These are phyloP conservation scores for Anarsia innoxiella DNA, from an alignment of 2,888 invertebrate genomes.

Conservation along the genomic window DNA sequence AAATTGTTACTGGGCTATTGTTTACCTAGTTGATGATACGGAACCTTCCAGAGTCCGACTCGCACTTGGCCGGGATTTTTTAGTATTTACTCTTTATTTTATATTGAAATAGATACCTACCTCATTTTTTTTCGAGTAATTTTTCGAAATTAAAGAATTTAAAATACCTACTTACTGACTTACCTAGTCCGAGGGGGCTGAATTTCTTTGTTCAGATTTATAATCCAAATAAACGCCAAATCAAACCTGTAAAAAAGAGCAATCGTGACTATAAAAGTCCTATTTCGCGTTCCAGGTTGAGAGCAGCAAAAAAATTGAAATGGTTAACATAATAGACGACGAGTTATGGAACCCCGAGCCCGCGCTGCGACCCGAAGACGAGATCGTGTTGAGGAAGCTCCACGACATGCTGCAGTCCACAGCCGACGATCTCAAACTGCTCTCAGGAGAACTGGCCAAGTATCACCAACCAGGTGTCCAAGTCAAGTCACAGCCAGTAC, in stretches of 20 bases:
- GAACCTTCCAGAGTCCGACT: too few species aligned
- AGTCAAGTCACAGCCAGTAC: constrained; percentile 46
- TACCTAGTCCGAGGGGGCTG: too few species aligned
- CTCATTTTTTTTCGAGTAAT: too few species aligned
- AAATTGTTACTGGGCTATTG: too few species aligned
- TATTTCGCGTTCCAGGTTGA: constrained; percentile 47
- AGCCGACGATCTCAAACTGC: constrained; percentile 61
- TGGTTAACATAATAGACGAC: constrained; percentile 62
- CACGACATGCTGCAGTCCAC: constrained; percentile 68
- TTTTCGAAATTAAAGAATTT: too few species aligned
- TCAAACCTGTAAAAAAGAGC: not conserved
- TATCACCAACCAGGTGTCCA: constrained; percentile 49
- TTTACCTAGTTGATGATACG: too few species aligned
- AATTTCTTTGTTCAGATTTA: too few species aligned
- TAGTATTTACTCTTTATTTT: too few species aligned
- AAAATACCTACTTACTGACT: too few species aligned
- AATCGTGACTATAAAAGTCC: not conserved
- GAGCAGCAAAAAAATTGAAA: constrained; percentile 61
- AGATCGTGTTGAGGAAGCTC: constrained; percentile 56
- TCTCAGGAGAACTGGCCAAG: constrained; percentile 56
- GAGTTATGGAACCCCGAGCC: constrained; percentile 62
- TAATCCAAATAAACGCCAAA: too few species aligned
- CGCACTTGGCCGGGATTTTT: too few species aligned
- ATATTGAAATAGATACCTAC: too few species aligned
- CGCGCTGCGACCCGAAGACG: constrained; percentile 61